phyloP scores from a whole-genome alignment of 2,113 vertebrate species.

The Aptenodytes forsteri region DNA sequence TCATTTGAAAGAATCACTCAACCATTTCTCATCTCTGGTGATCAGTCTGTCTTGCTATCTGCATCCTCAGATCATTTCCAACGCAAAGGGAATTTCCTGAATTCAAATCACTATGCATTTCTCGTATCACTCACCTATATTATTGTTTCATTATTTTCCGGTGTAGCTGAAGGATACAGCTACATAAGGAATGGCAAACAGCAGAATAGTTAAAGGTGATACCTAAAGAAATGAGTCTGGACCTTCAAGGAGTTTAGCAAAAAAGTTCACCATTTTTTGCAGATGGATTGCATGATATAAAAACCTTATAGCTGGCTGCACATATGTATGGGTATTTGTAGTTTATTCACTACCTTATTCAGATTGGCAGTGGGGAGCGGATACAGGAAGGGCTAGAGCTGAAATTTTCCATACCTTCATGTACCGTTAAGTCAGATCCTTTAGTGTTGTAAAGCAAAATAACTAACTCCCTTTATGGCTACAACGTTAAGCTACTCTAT shows the following conservation, averaged over 20 bases:
- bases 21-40: background rate
- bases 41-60: background rate
- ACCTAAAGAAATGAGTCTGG: background rate
- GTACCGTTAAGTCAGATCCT: background rate
- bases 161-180: background rate
- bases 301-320: background rate
- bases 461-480: background rate
- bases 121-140: accelerated
- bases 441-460: background rate
- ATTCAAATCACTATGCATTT: background rate
- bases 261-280: background rate
- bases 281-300: background rate
- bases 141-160: background rate
- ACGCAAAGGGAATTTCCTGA: background rate
- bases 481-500: background rate
- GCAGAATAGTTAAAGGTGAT: background rate
- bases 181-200: background rate
- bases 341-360: background rate
- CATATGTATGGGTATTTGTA: background rate
- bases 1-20: background rate
- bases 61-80: background rate
- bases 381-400: background rate
- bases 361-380: accelerated
- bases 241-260: background rate
- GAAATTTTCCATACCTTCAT: background rate